Evolutionary conservation across 2,113 vertebrate genomes (phyloP).

Genomic region (Phainopepla nitens): DNA sequence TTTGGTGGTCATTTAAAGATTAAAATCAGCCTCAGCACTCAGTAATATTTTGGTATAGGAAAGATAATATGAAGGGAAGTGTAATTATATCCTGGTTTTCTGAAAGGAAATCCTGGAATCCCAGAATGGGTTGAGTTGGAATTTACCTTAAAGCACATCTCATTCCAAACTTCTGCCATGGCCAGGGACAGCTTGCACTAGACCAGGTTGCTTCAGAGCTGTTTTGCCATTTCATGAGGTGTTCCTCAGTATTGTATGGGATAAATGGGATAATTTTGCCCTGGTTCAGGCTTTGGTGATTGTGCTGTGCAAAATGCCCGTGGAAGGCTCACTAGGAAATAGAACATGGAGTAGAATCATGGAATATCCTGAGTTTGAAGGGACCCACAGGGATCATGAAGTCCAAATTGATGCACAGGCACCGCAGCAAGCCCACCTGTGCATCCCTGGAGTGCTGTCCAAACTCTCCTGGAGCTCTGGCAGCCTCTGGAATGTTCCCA

Average conservation of each 20-base stretch:
- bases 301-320: not conserved
- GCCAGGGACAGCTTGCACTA: not conserved
- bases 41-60: not conserved
- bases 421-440: not conserved
- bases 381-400: accelerated
- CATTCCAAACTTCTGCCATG: no score
- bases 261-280: not conserved
- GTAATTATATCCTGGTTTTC: not conserved
- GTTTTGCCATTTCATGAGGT: not conserved
- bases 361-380: not conserved
- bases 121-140: not conserved
- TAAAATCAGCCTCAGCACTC: not conserved
- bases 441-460: accelerated
- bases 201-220: not conserved
- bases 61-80: not conserved
- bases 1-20: not conserved
- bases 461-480: accelerated
- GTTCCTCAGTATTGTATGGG: not conserved
- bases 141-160: not conserved
- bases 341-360: accelerated
- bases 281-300: not conserved
- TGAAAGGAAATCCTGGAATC: not conserved
- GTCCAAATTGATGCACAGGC: accelerated
- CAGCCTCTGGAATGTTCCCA: accelerated
- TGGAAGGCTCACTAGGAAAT: not conserved